A percentile compares a stretch with the other conserved stretches of the same genome.
These are phyloP conservation scores for Sebastes umbrosus DNA, from an alignment of 2,797 vertebrate species.

Conservation along the genomic window DNA sequence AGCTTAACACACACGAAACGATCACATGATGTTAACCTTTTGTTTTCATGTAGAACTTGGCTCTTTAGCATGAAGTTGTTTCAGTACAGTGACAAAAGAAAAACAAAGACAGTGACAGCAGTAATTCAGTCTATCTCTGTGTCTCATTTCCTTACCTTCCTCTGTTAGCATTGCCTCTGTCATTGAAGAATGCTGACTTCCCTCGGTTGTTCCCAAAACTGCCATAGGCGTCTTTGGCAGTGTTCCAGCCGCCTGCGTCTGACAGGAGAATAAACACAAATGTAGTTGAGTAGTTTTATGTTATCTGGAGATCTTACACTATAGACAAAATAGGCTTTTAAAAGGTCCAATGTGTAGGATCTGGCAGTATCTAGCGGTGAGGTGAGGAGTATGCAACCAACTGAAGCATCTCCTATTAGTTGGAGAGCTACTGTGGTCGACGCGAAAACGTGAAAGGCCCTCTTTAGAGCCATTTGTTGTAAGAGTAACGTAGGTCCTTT, in stretches of 20 bases:
- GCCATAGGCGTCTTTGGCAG: constrained; percentile 90
- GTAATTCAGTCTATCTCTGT: neutral
- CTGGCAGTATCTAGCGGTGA: too few species aligned
- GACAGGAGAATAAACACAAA: neutral
- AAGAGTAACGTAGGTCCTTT: too few species aligned
- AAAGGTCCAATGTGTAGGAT: too few species aligned
- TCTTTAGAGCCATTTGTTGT: too few species aligned
- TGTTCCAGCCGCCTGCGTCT: constrained; percentile 88
- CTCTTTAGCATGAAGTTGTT: neutral
- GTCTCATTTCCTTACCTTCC: constrained; percentile 82
- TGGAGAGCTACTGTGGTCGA: too few species aligned
- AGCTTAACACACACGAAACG: neutral
- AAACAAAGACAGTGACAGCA: neutral
- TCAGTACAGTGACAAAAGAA: neutral
- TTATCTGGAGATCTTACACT: too few species aligned
- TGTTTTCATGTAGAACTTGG: neutral
- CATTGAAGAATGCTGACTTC: constrained; percentile 90
- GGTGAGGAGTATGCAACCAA: too few species aligned
- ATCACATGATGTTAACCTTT: neutral
- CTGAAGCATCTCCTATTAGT: too few species aligned
- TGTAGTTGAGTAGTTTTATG: too few species aligned
- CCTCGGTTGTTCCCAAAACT: constrained; percentile 94
- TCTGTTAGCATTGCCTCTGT: constrained; percentile 88
- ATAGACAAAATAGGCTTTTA: too few species aligned
- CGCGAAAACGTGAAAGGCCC: too few species aligned